phyloP scores from a whole-genome alignment of 2,888 invertebrate genomes.

The Drosophila pseudotakahashii region DNA sequence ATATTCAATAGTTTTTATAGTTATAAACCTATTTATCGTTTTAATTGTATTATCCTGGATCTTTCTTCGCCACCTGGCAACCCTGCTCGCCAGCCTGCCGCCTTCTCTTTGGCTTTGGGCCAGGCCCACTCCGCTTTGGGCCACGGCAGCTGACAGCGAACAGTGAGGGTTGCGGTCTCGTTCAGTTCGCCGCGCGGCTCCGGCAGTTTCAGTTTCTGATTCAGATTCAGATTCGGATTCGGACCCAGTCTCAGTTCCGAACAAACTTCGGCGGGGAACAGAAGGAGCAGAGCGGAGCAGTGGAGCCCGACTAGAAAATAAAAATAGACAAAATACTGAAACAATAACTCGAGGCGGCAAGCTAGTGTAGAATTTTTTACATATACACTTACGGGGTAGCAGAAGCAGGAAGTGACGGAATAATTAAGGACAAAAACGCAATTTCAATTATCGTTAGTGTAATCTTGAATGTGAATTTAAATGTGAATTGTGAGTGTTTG shows the following conservation, averaged over 20 bases:
- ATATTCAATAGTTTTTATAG: too few species aligned
- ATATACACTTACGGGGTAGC: constrained; percentile 5
- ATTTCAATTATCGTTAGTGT: constrained; percentile 37
- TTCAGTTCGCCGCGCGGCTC: constrained; percentile 67
- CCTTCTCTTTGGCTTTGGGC: constrained; percentile 25
- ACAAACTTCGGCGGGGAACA: constrained; percentile 25
- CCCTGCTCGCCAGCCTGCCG: constrained; percentile 42
- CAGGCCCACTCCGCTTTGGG: constrained; percentile 37
- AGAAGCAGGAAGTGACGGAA: constrained; percentile 13
- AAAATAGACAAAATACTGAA: constrained; percentile 35
- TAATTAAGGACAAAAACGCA: constrained; percentile 20
- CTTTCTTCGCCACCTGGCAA: constrained; percentile 31
- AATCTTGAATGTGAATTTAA: constrained; percentile 36
- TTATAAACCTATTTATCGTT: too few species aligned
- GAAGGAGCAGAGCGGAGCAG: constrained; percentile 9
- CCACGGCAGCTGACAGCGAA: constrained; percentile 29
- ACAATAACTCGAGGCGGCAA: constrained; percentile 26
- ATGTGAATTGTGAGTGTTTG: constrained; percentile 28
- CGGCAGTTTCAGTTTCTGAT: constrained; percentile 29
- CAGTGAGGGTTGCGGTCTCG: constrained; percentile 79
- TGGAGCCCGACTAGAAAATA: constrained; percentile 34
- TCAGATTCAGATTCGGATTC: constrained; percentile 1
- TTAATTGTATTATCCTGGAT: background rate
- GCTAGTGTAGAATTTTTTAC: constrained; percentile 18
- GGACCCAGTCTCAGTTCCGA: constrained; percentile 15